Evolutionary conservation across 1,140 invertebrate genomes (phyloP), one percentile per base, ranked within the genome.

Genomic region (Microplitis demolitor): DNA sequence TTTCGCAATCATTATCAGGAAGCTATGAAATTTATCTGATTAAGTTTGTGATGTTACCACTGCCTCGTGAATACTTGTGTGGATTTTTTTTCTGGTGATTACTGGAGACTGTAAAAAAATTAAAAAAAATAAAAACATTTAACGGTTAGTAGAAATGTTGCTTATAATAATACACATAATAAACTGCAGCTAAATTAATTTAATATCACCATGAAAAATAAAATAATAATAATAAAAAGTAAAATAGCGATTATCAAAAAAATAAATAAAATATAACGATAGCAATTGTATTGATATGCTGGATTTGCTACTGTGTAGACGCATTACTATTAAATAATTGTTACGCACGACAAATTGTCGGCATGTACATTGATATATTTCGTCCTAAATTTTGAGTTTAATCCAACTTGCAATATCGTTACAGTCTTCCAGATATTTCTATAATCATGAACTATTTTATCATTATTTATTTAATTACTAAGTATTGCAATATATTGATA

Each of bases 41-140:
- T 50, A 33, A 14, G 34, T 39, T n/a, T 61, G 50, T 51, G 69
- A 50, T 71, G 69, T 63, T 71, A 71, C 69, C 69, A 71, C 69
- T 71, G 69, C 69, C 39, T 45, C 69, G 35, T 11, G 35, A 34
- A n/a, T n/a, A 61, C 37, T 45, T 39, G 31, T 70, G 13, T 31
- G 37, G 14, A 37, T 16, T 56, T 56, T 68, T 16, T 16, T 33
- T 33, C 13, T 16, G 66, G n/a, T 54, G 14, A 62, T 37, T 62
- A 62, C 13, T 31, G 33, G 58, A 33, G 31, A 37, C 34, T 62
- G 56, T 58, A 58, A 24, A 58, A 58, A 58, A 24, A 31, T 33
- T 8, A 6, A 58, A 3, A 58, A 9, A 58, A 58, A 54, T 13
- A 24, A 11, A 58, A 58, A 54, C 6, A 24, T 34, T 58, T 33